Evolutionary conservation across 1,140 invertebrate genomes (phyloP).

Genomic region (Macrobrachium rosenbergii): DNA sequence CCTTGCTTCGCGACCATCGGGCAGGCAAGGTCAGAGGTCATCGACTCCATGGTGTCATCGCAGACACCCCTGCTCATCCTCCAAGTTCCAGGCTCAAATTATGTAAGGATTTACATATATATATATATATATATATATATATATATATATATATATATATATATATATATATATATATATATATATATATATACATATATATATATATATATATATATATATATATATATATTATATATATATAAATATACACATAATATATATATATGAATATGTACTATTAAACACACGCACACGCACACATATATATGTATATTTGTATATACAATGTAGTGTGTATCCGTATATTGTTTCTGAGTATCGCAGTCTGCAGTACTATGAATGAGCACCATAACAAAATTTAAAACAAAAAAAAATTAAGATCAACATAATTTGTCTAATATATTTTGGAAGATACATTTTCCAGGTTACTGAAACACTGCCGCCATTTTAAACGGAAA

Average conservation of each 20-base stretch:
- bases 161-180: neutral
- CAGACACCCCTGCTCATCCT: constrained; percentile 69
- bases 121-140: neutral
- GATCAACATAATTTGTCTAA: neutral
- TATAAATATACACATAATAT: neutral
- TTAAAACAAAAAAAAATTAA: too few species aligned
- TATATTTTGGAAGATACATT: neutral
- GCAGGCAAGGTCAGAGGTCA: constrained; percentile 67
- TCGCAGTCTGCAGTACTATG: too few species aligned
- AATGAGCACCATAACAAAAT: too few species aligned
- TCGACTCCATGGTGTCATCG: constrained; percentile 68
- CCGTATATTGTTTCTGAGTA: too few species aligned
- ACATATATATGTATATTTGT: constrained; percentile 1
- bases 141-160: neutral
- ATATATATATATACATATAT: neutral
- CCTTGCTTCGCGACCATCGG: constrained; percentile 62
- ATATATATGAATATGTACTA: constrained; percentile 18
- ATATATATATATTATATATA: too few species aligned
- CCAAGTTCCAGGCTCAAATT: constrained; percentile 67
- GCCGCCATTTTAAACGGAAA: neutral
- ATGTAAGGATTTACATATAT: constrained; percentile 65
- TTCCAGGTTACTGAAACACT: neutral
- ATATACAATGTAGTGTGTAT: neutral
- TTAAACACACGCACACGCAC: constrained; percentile 11
- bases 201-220: too few species aligned